Evolutionary conservation across 2,113 vertebrate genomes (phyloP), one percentile per base, ranked within the genome.

Genomic region (Coptodon rendalli): DNA sequence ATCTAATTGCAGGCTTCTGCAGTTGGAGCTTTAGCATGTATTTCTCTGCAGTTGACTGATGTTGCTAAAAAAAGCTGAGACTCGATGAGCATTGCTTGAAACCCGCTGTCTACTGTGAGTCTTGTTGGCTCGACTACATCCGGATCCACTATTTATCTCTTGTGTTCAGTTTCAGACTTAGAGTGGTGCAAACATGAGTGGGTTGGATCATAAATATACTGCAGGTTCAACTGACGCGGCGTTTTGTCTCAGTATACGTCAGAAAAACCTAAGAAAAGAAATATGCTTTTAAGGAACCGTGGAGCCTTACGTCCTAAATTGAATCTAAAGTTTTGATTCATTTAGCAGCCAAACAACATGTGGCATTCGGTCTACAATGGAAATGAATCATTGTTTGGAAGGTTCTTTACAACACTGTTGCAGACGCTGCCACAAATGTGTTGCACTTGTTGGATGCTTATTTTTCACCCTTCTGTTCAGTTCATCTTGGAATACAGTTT

Each of bases 351-450:
- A 45, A 45, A 73, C 14, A 45, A 45, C 14, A 24, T 16, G 38
- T 38, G 13, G 38, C 68, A 27, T 73, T 73, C 9, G 9, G 40
- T 29, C 68, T 45, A 43, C 66, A 71, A 71, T 71, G 36, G n/a
- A 71, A 71, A 71, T 71, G 36, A 71, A 6, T 71, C 38, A 73
- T 16, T 73, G 38, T 73, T 73, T 73, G 22, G 68, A 73, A 73
- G 45, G 68, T 48, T 73, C 66, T 45, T 71, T 9, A 27, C 38
- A 71, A 71, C 22, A 43, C 38, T 3, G n/a, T 45, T 27, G 38
- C 66, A 71, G 38, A 71, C 3, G 2, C 13, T 71, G 38, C 66
- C 66, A 43, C 38, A 24, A 24, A 71, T 27, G 40, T 73, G 68
- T 76, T 48, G 68, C 68, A 76, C 68, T 76, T 76, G 68, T 76